Evolutionary conservation across 2,888 invertebrate genomes (phyloP).

Genomic region (Philereme vetulata): DNA sequence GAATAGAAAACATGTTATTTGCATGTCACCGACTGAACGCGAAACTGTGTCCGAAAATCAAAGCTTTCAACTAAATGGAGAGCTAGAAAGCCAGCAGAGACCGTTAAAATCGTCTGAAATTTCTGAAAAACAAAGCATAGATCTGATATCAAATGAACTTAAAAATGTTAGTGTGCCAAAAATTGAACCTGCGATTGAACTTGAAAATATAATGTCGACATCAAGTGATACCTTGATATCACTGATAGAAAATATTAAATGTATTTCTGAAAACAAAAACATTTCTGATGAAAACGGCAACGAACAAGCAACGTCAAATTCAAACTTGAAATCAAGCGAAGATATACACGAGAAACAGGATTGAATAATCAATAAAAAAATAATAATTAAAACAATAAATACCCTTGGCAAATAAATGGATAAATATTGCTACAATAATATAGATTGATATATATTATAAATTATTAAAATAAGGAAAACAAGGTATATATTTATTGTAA

Average conservation of each 20-base stretch:
- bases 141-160: slow-evolving; percentile 1
- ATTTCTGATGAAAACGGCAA: slow-evolving; percentile 1
- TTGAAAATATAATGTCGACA: slow-evolving; percentile 8
- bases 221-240: slow-evolving; percentile 17
- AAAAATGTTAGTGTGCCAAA: slow-evolving; percentile 3
- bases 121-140: slow-evolving; percentile 7
- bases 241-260: slow-evolving; percentile 14
- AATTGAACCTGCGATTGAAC: slow-evolving; percentile 4
- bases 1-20: slow-evolving; percentile 30
- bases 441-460: not conserved
- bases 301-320: slow-evolving; percentile 1
- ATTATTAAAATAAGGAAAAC: not conserved
- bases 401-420: not conserved
- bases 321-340: too few relatives aligned
- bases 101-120: not conserved
- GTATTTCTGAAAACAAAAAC: slow-evolving; percentile 11
- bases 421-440: slow-evolving; percentile 4
- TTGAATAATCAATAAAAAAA: slow-evolving; percentile 9
- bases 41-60: slow-evolving; percentile 19
- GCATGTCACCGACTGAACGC: slow-evolving; percentile 27
- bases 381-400: slow-evolving; percentile 6
- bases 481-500: not conserved
- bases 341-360: not conserved
- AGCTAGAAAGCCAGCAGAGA: slow-evolving; percentile 2
- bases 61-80: slow-evolving; percentile 16